Percentiles rank a stretch among this genome's conserved stretches.
These are phyloP conservation scores for Apis dorsata DNA, from an alignment of 1,140 invertebrate genomes.

Conservation along the genomic window DNA sequence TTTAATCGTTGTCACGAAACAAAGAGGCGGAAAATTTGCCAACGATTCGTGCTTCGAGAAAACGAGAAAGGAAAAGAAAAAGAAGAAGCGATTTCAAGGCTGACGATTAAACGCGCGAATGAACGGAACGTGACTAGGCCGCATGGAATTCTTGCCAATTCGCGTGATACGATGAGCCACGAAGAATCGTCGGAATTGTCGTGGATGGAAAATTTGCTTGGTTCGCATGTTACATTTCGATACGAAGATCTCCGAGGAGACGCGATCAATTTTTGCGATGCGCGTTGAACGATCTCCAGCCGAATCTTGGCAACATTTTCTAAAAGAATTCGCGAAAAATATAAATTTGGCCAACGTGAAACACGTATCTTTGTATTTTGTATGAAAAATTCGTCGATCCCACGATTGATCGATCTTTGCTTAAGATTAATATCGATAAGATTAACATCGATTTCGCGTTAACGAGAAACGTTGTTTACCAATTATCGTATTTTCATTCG, in stretches of 20 bases:
- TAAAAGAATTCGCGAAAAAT: neutral
- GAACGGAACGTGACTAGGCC: conserved; percentile 5
- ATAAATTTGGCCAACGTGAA: neutral
- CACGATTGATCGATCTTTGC: neutral
- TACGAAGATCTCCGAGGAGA: neutral
- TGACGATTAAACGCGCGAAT: conserved; percentile 6
- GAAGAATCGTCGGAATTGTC: neutral
- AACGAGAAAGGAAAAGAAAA: neutral
- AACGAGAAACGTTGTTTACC: too few species aligned
- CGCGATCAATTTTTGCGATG: neutral
- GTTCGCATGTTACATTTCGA: neutral
- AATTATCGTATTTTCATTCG: too few species aligned
- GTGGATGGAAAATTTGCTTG: neutral
- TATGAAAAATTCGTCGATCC: too few species aligned
- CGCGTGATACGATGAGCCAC: conserved; percentile 21
- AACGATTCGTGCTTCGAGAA: neutral
- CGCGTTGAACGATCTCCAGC: neutral
- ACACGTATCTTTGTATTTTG: neutral
- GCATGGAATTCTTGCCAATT: conserved; percentile 27
- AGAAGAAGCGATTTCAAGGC: neutral
- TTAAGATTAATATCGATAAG: neutral
- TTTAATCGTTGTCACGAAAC: neutral
- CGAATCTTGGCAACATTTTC: neutral
- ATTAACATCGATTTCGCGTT: too few species aligned
- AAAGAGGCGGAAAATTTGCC: conserved; percentile 6